Percentiles rank a stretch among this genome's conserved stretches.
Conservation (phyloP, 1,140 invertebrate species). For the Pseudomyrmex concolor region DNA sequence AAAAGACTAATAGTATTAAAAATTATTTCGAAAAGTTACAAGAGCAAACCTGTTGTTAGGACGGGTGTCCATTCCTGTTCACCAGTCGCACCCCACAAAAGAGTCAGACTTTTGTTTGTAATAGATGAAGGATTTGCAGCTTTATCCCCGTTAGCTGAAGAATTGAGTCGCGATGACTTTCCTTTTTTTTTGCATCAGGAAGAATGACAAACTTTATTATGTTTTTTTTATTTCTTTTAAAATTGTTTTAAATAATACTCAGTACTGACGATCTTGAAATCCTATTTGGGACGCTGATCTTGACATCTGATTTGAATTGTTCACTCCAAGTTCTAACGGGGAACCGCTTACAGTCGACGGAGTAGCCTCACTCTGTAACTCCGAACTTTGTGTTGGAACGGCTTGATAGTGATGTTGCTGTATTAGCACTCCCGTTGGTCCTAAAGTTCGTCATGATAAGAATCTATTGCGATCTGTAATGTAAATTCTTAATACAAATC, state of each 20-base stretch:
- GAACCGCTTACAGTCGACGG: slow-evolving; percentile 73
- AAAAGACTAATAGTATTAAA: slow-evolving; percentile 4
- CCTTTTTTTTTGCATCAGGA: slow-evolving; percentile 77
- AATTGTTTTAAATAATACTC: slow-evolving; percentile 18
- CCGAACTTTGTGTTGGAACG: slow-evolving; percentile 86
- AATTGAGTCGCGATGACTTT: slow-evolving; percentile 75
- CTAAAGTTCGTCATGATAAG: slow-evolving; percentile 81
- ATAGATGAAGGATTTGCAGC: slow-evolving; percentile 68
- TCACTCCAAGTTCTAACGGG: slow-evolving; percentile 69
- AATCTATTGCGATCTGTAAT: not conserved
- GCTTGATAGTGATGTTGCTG: slow-evolving; percentile 97
- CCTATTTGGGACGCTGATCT: slow-evolving; percentile 82
- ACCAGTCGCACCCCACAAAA: slow-evolving; percentile 95
- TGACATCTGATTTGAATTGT: slow-evolving; percentile 72
- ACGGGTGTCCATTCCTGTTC: slow-evolving; percentile 98
- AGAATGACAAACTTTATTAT: slow-evolving; percentile 36
- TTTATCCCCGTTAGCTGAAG: slow-evolving; percentile 76
- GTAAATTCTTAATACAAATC: not conserved
- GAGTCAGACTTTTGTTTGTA: slow-evolving; percentile 87
- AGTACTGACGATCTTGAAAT: slow-evolving; percentile 84
- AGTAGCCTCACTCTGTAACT: slow-evolving; percentile 69
- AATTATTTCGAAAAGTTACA: not conserved
- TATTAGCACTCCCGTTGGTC: slow-evolving; percentile 94
- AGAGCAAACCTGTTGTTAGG: slow-evolving; percentile 92
- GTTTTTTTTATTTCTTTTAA: not conserved